Base-by-base conservation (phyloP, 2,888 invertebrate genomes). In the Drosophila kanekoi region DNA sequence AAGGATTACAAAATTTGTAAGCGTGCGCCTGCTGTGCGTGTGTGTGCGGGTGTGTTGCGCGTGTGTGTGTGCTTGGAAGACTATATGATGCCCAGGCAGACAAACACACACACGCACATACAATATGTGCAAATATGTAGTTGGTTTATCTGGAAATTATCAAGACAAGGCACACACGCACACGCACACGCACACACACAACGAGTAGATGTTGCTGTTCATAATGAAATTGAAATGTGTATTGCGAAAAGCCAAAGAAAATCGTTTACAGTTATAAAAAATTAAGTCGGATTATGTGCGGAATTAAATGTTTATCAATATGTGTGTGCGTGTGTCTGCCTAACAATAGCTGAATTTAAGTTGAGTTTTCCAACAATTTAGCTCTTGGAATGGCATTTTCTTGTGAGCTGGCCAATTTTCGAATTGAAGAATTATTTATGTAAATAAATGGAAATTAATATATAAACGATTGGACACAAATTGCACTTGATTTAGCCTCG, bases 1-100 rank as follows among this genome's bases (percentile, higher is more conserved):
- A 86, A 87, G 86, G 87, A 87, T 86, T 86, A 86, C 79, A 77
- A 81, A 87, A 87, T 87, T 86, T 87, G 86, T 87, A 79, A 82
- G 73, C 84, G 69, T 53, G 58, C 70, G 72, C 68, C 64, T 72
- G 73, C 67, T 66, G 69, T 59, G 68, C 58, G 63, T 57, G 45
- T 67, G 45, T 67, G 61, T 37, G 51, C 47, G 18, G 23, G 47
- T 41, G 58, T 40, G 53, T 45, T 44, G 18, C 23, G 47, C 38
- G 58, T 40, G 53, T 45, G 37, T 23, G 43, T 44, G 14, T 48
- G 41, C 28, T 18, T 37, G 35, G 4, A n/a, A 44, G 11, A 51
- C 44, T 61, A 32, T 63, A 51, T 49, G 60, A 47, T 71, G 45
- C 45, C 37, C 58, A 48, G 23, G 48, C 60, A 67, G 45, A 60